These are phyloP conservation scores for Corythornis cristatus DNA, from an alignment of 2,113 vertebrate genomes.

Conservation along the genomic window DNA sequence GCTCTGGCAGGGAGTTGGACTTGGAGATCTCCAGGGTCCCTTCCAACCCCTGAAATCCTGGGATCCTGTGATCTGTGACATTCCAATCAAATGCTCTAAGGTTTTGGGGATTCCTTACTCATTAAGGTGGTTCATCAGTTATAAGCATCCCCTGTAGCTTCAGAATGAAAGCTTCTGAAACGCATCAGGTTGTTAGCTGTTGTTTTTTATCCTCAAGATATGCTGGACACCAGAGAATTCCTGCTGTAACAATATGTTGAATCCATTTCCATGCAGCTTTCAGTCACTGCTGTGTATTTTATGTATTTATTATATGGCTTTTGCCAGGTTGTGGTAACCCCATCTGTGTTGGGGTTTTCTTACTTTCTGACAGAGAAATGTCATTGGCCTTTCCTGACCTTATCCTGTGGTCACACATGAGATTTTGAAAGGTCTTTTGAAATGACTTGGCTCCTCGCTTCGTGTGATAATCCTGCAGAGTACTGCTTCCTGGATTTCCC, in stretches of 20 bases:
- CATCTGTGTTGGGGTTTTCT: not conserved
- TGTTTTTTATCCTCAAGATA: not conserved
- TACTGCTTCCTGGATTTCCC: constrained; percentile 56
- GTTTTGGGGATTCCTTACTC: not conserved
- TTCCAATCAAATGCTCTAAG: not conserved
- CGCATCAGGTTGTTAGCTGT: not conserved
- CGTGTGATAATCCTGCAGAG: not conserved
- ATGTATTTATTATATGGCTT: not conserved
- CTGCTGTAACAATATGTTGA: not conserved
- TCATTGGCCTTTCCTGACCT: constrained; percentile 40
- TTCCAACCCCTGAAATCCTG: no score
- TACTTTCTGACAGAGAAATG: constrained; percentile 35
- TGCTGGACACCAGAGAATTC: not conserved
- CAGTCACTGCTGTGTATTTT: not conserved
- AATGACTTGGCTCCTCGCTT: constrained; percentile 25
- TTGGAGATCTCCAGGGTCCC: no score
- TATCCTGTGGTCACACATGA: not conserved
- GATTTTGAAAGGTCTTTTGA: constrained; percentile 44
- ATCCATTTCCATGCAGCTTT: not conserved
- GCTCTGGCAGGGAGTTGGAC: no score
- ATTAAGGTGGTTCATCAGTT: not conserved
- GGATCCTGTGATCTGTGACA: no score
- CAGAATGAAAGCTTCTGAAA: not conserved
- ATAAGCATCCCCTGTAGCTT: not conserved
- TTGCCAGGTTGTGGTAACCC: not conserved